Conservation (phyloP, 2,888 invertebrate species). For the Malthinus flaveolus region DNA sequence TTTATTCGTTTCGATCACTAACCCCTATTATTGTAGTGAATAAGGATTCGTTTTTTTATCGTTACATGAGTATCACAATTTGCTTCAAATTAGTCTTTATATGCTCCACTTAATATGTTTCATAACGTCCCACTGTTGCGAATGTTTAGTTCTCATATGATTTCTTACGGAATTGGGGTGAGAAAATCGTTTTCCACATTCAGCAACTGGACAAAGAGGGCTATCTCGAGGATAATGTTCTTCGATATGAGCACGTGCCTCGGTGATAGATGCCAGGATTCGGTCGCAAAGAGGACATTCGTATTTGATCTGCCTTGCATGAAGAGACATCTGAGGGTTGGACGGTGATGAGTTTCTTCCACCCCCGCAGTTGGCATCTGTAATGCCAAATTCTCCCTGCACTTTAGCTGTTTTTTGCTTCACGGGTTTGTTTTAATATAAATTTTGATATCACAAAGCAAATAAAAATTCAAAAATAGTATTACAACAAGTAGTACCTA, state of each 20-base stretch:
- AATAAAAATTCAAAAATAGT: too few relatives aligned
- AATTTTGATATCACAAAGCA: not conserved
- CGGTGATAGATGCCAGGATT: slow-evolving; percentile 66
- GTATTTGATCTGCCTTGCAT: slow-evolving; percentile 53
- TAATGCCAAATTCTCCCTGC: slow-evolving; percentile 60
- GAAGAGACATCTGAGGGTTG: slow-evolving; percentile 45
- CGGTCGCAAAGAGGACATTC: slow-evolving; percentile 76
- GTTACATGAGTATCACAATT: not conserved
- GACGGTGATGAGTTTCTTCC: slow-evolving; percentile 30
- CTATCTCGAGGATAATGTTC: slow-evolving; percentile 85
- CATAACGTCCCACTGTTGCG: slow-evolving; percentile 81
- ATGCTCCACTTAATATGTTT: slow-evolving; percentile 76
- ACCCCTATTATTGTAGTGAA: too few relatives aligned
- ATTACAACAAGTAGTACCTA: too few relatives aligned
- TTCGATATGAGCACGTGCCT: slow-evolving; percentile 75
- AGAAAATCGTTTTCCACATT: slow-evolving; percentile 75
- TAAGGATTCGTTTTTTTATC: too few relatives aligned
- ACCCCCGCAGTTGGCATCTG: slow-evolving; percentile 58
- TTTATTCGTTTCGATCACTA: too few relatives aligned
- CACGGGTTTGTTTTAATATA: slow-evolving; percentile 19
- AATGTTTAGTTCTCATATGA: slow-evolving; percentile 85
- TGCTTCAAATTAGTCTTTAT: slow-evolving; percentile 25
- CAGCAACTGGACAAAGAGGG: slow-evolving; percentile 76
- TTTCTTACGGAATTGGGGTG: slow-evolving; percentile 87
- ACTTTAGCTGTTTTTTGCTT: slow-evolving; percentile 46